Evolutionary conservation across 1,140 invertebrate genomes (phyloP), one percentile per base, ranked within the genome.

Genomic region (Meloidogyne chitwoodi): DNA sequence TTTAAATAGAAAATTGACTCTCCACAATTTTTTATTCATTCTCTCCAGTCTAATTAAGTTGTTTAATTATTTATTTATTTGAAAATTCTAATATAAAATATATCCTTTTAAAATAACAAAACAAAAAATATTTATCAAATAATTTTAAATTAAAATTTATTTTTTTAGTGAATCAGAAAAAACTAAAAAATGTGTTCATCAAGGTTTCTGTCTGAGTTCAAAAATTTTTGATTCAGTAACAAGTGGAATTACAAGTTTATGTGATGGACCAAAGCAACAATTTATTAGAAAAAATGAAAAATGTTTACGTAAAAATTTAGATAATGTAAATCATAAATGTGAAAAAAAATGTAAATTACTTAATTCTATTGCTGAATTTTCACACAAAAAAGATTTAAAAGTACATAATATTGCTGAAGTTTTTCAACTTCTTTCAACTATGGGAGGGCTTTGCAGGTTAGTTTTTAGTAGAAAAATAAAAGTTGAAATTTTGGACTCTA

Each of bases 271-370:
- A 11, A 73, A 73, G 29, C 27, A 31, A 34, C 22, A 73, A 8
- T 73, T 65, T 31, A 34, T 73, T 19, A 14, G 31, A 64, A 73
- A 63, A 27, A 41, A 70, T 70, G 29, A 70, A n/a, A n/a, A 27
- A 27, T 70, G 68, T 61, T 22, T 70, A n/a, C 44, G 29, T 26
- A 26, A 70, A 61, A 16, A 41, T 19, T 19, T 70, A 61, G 68
- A 70, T 61, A 73, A 73, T 31, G 24, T 73, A 19, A 19, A 61
- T 61, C 22, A 56, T 63, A 64, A 61, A 34, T 73, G 71, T 63
- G 71, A 73, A 56, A 24, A 63, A 31, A 73, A 73, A 31, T 73
- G 71, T 31, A 22, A 73, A 29, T 73, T 73, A 22, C 34, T 61
- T 19, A 31, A 34, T 38, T 24, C 71, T 27, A 61, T 73, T 24